Conservation (phyloP, 2,797 vertebrate genomes). For the Petrocephalus sullivani region DNA sequence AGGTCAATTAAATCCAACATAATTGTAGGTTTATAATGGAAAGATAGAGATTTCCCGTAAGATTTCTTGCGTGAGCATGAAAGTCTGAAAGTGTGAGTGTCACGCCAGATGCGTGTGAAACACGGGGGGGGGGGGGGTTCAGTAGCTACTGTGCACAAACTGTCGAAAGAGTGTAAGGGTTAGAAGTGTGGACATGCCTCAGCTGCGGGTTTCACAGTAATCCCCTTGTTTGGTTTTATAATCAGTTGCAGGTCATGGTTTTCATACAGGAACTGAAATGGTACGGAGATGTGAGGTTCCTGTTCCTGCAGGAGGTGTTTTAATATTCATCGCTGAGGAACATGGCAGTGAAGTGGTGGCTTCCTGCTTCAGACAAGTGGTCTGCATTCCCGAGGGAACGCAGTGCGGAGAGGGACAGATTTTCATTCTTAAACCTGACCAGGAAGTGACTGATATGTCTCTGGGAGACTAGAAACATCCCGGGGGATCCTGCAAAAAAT, state of each 20-base stretch:
- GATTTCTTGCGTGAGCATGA: neutral
- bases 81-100: neutral
- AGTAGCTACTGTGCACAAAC: neutral
- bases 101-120: neutral
- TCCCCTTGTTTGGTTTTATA: slow-evolving; percentile 27
- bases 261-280: neutral
- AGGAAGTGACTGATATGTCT: neutral
- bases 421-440: neutral
- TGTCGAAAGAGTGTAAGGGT: slow-evolving; percentile 16
- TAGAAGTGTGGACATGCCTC: slow-evolving; percentile 29
- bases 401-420: neutral
- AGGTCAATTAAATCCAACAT: too few relatives aligned
- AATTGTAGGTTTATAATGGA: too few relatives aligned
- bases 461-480: neutral
- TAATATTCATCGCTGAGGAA: slow-evolving; percentile 2
- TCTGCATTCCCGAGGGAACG: neutral
- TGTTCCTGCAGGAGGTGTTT: neutral
- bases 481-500: neutral
- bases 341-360: neutral
- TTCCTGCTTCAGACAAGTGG: slow-evolving; percentile 2
- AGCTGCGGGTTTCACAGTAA: slow-evolving; percentile 6
- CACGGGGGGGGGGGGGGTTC: neutral
- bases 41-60: too few relatives aligned
- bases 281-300: neutral
- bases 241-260: slow-evolving; percentile 30